Evolutionary conservation across 2,888 invertebrate genomes (phyloP), one percentile per base, ranked within the genome.

Genomic region (Laspeyria flexula): DNA sequence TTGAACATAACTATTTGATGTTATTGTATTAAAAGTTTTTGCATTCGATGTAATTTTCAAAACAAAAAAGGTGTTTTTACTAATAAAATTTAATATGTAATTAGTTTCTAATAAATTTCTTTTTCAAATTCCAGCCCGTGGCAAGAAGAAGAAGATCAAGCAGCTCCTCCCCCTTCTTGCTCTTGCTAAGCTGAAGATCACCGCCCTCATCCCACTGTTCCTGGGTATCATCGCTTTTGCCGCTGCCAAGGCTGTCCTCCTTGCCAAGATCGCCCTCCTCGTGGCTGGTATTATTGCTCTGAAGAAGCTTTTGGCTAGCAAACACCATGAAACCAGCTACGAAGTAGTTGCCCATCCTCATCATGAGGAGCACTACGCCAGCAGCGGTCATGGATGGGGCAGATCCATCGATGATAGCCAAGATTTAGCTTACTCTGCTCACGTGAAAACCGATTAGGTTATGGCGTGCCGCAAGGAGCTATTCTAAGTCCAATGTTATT

Each of bases 231-330:
- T 97, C 66, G 97, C 96, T 16, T 93, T 97, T 47, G 93, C 96
- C 42, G 96, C 97, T n/a, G 95, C 97, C 89, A 97, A 97, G 90
- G 97, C 97, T 31, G 93, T 97, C 51, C 90, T 97, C 57, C 94
- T 97, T 69, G 96, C 96, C 80, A 97, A 97, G 93, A 94, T 97
- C 71, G 95, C 97, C 0, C 93, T 97, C 30, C 93, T 96, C 37
- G 94, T 97, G 60, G 95, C 96, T 56, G 95, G 95, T 73, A 94
- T 97, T 73, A 95, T 97, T 74, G 93, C 92, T 13, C 71, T 93
- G 75, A 93, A 93, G 85, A 97, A 97, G 77, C 93, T 97, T 18
- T 84, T 97, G 56, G 96, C 95, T 42, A 93, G 94, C 76, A 96
- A 96, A 77, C 94, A 93, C 55, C 89, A 94, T 48, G 93, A 94